Evolutionary conservation across 2,888 invertebrate genomes (phyloP), one percentile per base, ranked within the genome.

Genomic region (Mythimna pallens): DNA sequence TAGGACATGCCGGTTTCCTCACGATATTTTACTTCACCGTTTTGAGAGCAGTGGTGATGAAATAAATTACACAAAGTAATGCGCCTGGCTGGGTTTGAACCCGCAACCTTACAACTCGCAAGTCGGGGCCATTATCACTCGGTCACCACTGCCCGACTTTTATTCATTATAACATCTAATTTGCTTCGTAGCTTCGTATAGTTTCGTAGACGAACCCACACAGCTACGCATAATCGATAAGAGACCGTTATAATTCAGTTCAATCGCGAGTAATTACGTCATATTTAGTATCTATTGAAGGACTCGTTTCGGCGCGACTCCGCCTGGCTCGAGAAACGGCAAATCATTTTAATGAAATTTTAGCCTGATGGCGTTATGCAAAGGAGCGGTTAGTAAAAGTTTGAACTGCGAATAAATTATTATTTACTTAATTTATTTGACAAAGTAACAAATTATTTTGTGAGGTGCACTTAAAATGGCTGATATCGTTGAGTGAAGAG

Each of bases 311-410:
- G 47, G 75, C 81, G 54, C 50, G 59, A 34, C n/a, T 3, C 14
- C 36, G 61, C 59, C 20, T 50, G 71, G 8, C 59, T 64, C 52
- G 67, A 65, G 57, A 55, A 12, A 34, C 61, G 63, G 30, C 68
- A 68, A 68, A 69, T 80, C 68, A 82, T 71, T 77, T n/a, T 77
- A 82, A 80, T 68, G 71, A 81, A 55, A 77, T 77, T 82, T 67
- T 52, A 52, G 55, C 59, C 22, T 80, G 66, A 67, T 54, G 59
- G 47, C 36, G 52, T 70, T 77, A 76, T 61, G 70, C 43, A 55
- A 76, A 65, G 70, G 65, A 55, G 66, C 17, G 64, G 70, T 70
- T 50, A 59, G 63, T 25, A 57, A 65, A 52, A 30, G 77, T 64
- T 66, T 67, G 9, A 61, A 76, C 55, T 47, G 52, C 3, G 54